phyloP scores from a whole-genome alignment of 2,113 vertebrate species.

The Phylloscopus trochiloides region DNA sequence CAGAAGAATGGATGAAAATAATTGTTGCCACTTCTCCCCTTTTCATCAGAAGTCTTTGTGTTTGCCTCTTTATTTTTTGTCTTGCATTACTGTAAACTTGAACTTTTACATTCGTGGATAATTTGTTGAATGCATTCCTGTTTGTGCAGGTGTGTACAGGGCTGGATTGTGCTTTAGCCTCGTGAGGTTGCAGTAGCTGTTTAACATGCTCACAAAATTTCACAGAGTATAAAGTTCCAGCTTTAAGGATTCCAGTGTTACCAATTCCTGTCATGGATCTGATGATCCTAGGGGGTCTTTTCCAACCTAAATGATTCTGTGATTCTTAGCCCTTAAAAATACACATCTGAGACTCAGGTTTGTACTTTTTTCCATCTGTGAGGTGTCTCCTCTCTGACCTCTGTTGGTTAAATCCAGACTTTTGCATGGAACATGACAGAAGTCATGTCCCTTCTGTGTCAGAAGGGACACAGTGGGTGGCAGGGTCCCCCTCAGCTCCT shows the following conservation, averaged over 20 bases:
- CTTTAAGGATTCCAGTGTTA: not conserved
- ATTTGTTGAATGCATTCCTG: not conserved
- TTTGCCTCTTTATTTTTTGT: not conserved
- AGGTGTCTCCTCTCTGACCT: not conserved
- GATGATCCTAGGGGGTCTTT: not conserved
- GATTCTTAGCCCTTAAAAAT: not conserved
- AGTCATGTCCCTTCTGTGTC: not conserved
- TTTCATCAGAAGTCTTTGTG: not conserved
- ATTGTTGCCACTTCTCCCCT: not conserved
- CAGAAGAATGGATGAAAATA: not conserved
- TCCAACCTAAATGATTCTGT: not conserved
- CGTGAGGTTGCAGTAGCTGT: not conserved
- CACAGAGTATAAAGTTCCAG: not conserved
- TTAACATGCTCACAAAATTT: not conserved
- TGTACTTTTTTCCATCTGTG: not conserved
- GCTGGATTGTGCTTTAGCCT: not conserved
- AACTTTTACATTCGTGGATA: not conserved
- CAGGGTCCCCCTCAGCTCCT: not conserved
- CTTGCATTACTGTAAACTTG: not conserved
- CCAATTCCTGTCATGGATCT: not conserved
- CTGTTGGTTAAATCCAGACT: not conserved
- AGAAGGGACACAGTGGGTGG: not conserved
- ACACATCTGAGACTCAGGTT: not conserved
- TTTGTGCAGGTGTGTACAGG: not conserved
- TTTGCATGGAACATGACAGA: not conserved